Base-by-base conservation (phyloP, 2,888 invertebrate species). In the Scaptomyza tumidula region DNA sequence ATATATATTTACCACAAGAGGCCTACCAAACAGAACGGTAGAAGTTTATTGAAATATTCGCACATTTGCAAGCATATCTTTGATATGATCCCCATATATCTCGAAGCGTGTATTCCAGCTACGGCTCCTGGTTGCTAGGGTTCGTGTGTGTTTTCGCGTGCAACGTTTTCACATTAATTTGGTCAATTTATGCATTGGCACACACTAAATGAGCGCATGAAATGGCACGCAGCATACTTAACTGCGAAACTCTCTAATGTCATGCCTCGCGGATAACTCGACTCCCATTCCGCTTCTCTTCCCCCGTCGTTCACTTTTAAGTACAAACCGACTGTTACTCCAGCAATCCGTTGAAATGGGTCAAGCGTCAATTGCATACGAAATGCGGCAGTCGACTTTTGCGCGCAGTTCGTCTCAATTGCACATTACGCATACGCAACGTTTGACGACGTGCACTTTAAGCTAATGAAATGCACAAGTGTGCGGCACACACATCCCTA, bases 141-240 rank as follows among this genome's bases (percentile, higher is more conserved):
- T 10, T 33, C 6, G 31, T 6, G 14, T 50, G 46, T 43, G 35
- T 67, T 19, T 19, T 65, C 67, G 74, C 71, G 78, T 86, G 75
- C 62, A 64, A 31, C 48, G 72, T 66, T 58, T 62, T 64, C 83
- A 63, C 80, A 75, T 83, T 84, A 83, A 86, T 88, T 88, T 86
- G 80, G 68, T 75, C 80, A 80, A 83, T 88, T 84, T 75, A 69
- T 80, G 75, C 65, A 14, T 41, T 11, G 44, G 52, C 31, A 14
- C 29, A 16, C 29, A 24, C 31, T 45, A 37, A 64, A 49, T 27
- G 37, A 52, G 37, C 49, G 10, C 29, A 29, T 49, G 45, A 64
- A 59, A 44, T 56, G 50, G 29, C 57, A 50, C 45, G 50, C 46
- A 37, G 14, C 55, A 35, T 46, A 67, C 19, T 52, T 58, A 49